Base-by-base conservation (phyloP, 2,797 vertebrate species). In the Heteromormyrus szaboi region DNA sequence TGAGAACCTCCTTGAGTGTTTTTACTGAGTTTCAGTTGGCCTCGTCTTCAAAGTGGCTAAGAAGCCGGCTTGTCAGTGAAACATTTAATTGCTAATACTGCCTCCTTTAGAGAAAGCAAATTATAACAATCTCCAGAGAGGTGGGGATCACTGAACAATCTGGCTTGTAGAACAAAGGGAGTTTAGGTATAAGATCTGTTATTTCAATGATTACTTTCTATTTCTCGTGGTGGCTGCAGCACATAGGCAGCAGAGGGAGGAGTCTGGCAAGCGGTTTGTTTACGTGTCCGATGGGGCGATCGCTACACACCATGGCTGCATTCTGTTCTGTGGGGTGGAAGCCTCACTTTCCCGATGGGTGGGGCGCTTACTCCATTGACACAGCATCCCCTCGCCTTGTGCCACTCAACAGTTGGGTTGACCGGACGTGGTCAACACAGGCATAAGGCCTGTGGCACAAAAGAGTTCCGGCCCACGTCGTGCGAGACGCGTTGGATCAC, bases 361-460 rank as follows among this genome's bases (percentile, higher is more conserved):
- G 53, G 4, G 79, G 37, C 44, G 90, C 59, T 89, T 91, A 91
- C 87, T 89, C 93, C 91, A 37, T 91, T 94, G 94, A 95, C 95
- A 95, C 93, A 76, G 91, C 92, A 94, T 92, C 95, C 68, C 94
- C 94, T 92, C 92, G 94, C 93, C 93, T 5, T 48, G 83, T 48
- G 85, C 87, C 81, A 56, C 89, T 41, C 56, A 4, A 44, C 12
- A 8, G 44, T 59, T 81, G 83, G 62, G 85, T 88, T 91, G 92
- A 91, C 90, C 91, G 2, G 25, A 48, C 3, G 17, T n/a, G 19
- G 12, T 83, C 3, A 25, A 25, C 25, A 25, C 25, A 25, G 25
- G 25, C 25, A 25, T 25, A 8, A 19, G 12, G 54, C 44, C 76
- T 25, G 37, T 59, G 51, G 7, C 33, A 41, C 17, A 59, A 37